Evolutionary conservation across 2,888 invertebrate genomes (phyloP), one percentile per base, ranked within the genome.

Genomic region (Microplitis manilae): DNA sequence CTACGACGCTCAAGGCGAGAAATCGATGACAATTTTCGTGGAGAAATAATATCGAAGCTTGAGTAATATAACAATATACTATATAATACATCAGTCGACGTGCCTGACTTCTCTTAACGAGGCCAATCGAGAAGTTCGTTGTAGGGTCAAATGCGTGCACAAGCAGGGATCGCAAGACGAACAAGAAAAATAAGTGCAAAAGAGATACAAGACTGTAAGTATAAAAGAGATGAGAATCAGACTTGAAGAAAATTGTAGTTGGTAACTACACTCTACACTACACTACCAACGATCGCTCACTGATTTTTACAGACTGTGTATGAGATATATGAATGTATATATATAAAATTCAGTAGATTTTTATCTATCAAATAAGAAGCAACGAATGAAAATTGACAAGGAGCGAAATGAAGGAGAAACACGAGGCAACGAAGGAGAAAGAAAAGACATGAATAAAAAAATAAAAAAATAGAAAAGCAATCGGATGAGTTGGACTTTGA

Each of bases 51-150:
- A 30, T 65, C 13, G 65, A 20, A 30, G 65, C 13, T 38, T 13
- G 38, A 13, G 30, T 6, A 65, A 38, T 65, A 30, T 30, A 65
- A 38, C 20, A 65, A 38, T 5, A 65, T 8, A 30, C 13, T 30
- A 7, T 30, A n/a, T 62, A 73, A 9, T 60, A 38, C 39, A 68
- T 61, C 68, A 79, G 70, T 62, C 73, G 72, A 61, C 82, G 82
- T 81, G 85, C 80, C 83, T 81, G 83, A 79, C 81, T 84, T 84
- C 80, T 79, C 83, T 85, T 85, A 86, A 86, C 85, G 82, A 86
- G 83, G 82, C 85, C 85, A 86, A 86, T 86, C 85, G 81, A 76
- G 67, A 74, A 80, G 85, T 85, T 86, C 84, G 81, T 77, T 78
- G 76, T 77, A 83, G 83, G 86, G 84, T 86, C 85, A 86, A 85